Base-by-base conservation (phyloP, 2,113 vertebrate species). In the Plecotus auritus region DNA sequence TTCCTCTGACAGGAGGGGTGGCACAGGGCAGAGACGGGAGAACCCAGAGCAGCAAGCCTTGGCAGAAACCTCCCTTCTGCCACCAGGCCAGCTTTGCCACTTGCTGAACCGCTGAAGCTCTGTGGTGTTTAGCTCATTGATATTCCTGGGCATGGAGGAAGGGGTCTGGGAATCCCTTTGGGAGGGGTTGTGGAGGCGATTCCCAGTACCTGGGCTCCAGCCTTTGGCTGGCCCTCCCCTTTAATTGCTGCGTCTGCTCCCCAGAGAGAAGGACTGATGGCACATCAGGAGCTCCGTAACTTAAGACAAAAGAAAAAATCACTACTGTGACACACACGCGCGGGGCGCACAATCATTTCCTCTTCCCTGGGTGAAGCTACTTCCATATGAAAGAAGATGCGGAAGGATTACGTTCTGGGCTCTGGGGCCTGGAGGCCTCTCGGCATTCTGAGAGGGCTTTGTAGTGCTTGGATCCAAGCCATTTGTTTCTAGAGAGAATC, bases 401-500 rank as follows among this genome's bases (percentile, higher is more conserved):
- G 32, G 32, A 76, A 56, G 95, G 73, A 81, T 82, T 92, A 64
- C 0, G 0, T 92, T 93, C 67, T 42, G 51, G 88, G 12, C 20
- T 0, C 77, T 86, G 95, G 80, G 88, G 85, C 86, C 64, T 2
- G 14, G 85, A 94, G 91, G 83, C 69, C 91, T 76, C 56, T 88
- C 54, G 11, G 78, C 73, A 18, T 94, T 84, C 90, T 74, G 54
- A 76, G 96, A 84, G 74, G 73, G 80, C 85, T 78, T 69, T 78
- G 83, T 61, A 81, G 67, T 88, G 56, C 91, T 96, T 95, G 97
- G 95, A 96, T 95, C 81, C 88, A 86, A 96, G 95, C 96, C 97
- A 94, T 96, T 94, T 94, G 90, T 93, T 96, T 93, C 94, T 90
- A 64, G 96, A 95, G 96, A 91, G 91, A 95, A 82, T 94, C 95